phyloP scores from a whole-genome alignment of 1,140 invertebrate species.

The Anoplophora glabripennis region DNA sequence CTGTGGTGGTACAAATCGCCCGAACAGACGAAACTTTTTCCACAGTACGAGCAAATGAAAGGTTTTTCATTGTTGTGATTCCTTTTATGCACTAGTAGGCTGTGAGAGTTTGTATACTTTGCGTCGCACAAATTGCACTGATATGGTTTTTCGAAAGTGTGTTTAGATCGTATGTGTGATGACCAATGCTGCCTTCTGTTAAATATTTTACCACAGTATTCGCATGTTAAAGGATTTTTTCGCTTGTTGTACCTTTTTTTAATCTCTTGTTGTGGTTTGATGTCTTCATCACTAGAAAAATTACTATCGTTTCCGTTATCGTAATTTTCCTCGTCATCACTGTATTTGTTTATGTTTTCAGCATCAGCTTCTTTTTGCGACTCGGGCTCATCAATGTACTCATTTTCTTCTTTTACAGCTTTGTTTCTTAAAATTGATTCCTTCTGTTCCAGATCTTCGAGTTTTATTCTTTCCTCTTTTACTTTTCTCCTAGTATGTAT shows the following conservation, averaged over 20 bases:
- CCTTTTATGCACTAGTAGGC: slow-evolving; percentile 29
- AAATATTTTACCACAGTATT: slow-evolving; percentile 33
- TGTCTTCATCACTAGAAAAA: slow-evolving; percentile 17
- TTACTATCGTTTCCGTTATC: background rate
- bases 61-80: slow-evolving; percentile 34
- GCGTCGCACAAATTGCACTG: slow-evolving; percentile 33
- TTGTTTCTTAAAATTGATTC: slow-evolving; percentile 3
- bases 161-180: slow-evolving; percentile 29
- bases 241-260: slow-evolving; percentile 19
- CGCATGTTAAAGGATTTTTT: slow-evolving; percentile 26
- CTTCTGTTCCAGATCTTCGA: background rate
- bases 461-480: slow-evolving; percentile 8
- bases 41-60: slow-evolving; percentile 29
- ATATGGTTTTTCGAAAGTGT: slow-evolving; percentile 35
- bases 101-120: slow-evolving; percentile 27
- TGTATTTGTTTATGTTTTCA: background rate
- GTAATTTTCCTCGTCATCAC: background rate
- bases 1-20: slow-evolving; percentile 32
- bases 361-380: background rate
- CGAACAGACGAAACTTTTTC: slow-evolving; percentile 30
- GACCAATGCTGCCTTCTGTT: slow-evolving; percentile 30
- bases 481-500: slow-evolving; percentile 21
- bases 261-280: background rate
- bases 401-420: slow-evolving; percentile 2
- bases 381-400: slow-evolving; percentile 1